Percentiles rank a stretch among this genome's conserved stretches.
Evolutionary conservation across 2,888 invertebrate genomes (phyloP).

Genomic region (Cabera pusaria): DNA sequence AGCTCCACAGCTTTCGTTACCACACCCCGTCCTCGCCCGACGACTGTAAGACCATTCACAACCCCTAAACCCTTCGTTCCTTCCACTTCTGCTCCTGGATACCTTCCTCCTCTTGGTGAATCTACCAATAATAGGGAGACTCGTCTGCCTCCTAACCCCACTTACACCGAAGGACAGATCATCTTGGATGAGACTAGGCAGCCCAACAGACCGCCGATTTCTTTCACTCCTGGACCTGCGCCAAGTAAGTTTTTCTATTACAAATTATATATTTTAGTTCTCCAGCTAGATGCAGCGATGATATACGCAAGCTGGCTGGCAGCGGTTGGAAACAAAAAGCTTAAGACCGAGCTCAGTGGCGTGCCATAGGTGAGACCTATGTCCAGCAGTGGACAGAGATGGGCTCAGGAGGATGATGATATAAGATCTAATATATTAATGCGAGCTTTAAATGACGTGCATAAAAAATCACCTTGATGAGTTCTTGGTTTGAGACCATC

Average conservation of each 20-base stretch:
- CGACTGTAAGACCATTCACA: constrained; percentile 44
- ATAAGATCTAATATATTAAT: no score
- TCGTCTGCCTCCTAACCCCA: constrained; percentile 57
- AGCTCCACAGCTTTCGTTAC: constrained; percentile 51
- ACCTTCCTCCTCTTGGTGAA: constrained; percentile 64
- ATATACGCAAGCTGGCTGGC: no score
- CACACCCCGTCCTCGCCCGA: constrained; percentile 36
- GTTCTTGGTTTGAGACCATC: no score
- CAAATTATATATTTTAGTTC: no score
- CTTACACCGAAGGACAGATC: constrained; percentile 60
- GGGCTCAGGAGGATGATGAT: no score
- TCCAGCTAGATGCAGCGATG: no score
- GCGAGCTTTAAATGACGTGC: no score
- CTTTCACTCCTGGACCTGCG: constrained; percentile 32
- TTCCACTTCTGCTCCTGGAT: constrained; percentile 69
- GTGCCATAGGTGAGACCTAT: no score
- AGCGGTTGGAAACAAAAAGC: no score
- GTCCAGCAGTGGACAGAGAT: no score
- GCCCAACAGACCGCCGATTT: constrained; percentile 29
- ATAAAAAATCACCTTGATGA: no score
- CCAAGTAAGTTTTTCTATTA: constrained; percentile 55
- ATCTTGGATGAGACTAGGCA: constrained; percentile 51
- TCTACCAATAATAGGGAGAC: constrained; percentile 59
- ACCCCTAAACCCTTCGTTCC: constrained; percentile 55
- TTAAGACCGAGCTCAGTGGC: no score